A percentile compares a stretch with the other conserved stretches of the same genome.
phyloP scores from a whole-genome alignment of 2,797 vertebrate species.

The Megalops cyprinoides region DNA sequence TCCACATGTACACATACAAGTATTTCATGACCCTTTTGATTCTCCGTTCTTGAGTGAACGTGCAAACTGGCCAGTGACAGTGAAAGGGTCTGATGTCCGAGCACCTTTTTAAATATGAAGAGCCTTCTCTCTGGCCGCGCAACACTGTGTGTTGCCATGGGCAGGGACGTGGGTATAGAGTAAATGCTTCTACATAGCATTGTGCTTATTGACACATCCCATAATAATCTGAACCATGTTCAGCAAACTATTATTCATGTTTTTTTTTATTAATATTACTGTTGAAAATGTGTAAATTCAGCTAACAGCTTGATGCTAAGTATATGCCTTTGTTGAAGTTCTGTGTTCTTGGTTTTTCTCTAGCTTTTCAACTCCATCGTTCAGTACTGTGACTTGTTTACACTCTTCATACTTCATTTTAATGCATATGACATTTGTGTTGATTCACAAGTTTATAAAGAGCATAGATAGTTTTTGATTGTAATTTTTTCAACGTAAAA shows the following conservation, averaged over 20 bases:
- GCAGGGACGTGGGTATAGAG: slow-evolving; percentile 87
- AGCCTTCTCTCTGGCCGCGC: slow-evolving; percentile 85
- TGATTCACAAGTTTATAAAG: neutral
- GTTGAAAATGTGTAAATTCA: slow-evolving; percentile 16
- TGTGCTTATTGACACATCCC: slow-evolving; percentile 93
- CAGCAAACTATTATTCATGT: slow-evolving; percentile 88
- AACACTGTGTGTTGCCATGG: slow-evolving; percentile 89
- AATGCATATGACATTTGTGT: slow-evolving; percentile 7
- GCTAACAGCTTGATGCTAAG: slow-evolving; percentile 39
- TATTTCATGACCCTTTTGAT: slow-evolving; percentile 6
- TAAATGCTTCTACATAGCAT: slow-evolving; percentile 96
- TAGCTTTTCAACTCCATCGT: slow-evolving; percentile 38
- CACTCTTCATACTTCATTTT: neutral
- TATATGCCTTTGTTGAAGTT: slow-evolving; percentile 38
- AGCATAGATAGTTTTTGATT: neutral
- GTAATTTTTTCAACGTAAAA: slow-evolving; percentile 7
- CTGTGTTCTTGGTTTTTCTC: slow-evolving; percentile 43
- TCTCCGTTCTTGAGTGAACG: slow-evolving; percentile 23
- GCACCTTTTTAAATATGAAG: slow-evolving; percentile 75
- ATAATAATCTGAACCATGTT: slow-evolving; percentile 99
- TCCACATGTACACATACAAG: neutral
- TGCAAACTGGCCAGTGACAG: slow-evolving; percentile 46
- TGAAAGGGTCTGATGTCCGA: slow-evolving; percentile 76
- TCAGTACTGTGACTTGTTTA: slow-evolving; percentile 53
- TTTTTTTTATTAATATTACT: slow-evolving; percentile 40